Evolutionary conservation across 2,888 invertebrate genomes (phyloP).

Genomic region (Sisyra nigra): DNA sequence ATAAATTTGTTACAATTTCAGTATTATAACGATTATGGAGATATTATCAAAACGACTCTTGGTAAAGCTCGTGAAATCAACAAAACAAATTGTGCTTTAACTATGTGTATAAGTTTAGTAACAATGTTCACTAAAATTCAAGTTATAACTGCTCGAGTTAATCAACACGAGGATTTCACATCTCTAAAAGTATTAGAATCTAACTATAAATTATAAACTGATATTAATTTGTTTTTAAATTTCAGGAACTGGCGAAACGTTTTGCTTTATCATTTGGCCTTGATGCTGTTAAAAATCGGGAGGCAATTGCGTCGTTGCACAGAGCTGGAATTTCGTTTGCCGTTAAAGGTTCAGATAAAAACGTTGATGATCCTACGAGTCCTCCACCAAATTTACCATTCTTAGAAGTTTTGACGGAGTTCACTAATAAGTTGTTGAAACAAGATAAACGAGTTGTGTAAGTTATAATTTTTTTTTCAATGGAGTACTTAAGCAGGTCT

Average conservation of each 20-base stretch:
- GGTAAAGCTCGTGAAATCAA: conserved; percentile 96
- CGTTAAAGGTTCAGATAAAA: conserved; percentile 44
- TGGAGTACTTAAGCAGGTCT: background rate
- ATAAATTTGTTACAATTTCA: conserved; percentile 22
- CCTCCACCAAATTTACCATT: conserved; percentile 82
- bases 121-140: conserved; percentile 67
- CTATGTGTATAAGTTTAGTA: conserved; percentile 83
- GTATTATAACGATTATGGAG: conserved; percentile 97
- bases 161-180: conserved; percentile 57
- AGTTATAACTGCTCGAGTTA: conserved; percentile 20
- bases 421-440: conserved; percentile 87
- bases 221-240: conserved; percentile 9
- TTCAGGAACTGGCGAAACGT: conserved; percentile 82
- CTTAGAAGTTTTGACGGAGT: conserved; percentile 90
- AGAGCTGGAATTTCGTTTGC: conserved; percentile 88
- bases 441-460: conserved; percentile 90
- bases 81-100: conserved; percentile 88
- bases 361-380: conserved; percentile 52
- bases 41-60: conserved; percentile 93
- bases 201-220: background rate
- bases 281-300: conserved; percentile 91
- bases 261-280: conserved; percentile 95
- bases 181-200: conserved; percentile 58
- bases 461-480: conserved; percentile 18
- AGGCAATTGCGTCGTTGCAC: conserved; percentile 89